Conservation (phyloP, 2,113 vertebrate genomes). For the Poecilia latipinna region DNA sequence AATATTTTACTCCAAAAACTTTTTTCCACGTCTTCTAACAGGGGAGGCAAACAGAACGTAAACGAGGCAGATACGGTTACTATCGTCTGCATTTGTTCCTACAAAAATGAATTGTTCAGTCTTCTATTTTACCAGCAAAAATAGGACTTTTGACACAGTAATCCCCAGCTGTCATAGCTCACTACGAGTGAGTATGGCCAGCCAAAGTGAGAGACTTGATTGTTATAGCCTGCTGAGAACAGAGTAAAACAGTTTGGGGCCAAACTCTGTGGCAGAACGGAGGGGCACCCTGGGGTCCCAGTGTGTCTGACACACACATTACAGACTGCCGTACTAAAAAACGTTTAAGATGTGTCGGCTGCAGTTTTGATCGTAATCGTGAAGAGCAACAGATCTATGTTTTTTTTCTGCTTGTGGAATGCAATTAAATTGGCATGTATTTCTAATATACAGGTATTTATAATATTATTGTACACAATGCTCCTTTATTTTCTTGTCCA, state of each 20-base stretch:
- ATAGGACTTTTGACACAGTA: constrained; percentile 28
- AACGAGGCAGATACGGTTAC: no score
- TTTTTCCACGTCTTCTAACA: no score
- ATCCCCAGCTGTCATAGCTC: constrained; percentile 39
- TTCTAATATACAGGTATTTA: not conserved
- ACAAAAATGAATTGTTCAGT: not conserved
- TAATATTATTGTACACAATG: not conserved
- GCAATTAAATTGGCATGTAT: not conserved
- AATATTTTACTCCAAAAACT: not conserved
- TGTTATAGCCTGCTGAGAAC: constrained; percentile 42
- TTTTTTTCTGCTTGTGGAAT: not conserved
- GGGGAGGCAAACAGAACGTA: no score
- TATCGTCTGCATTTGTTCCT: not conserved
- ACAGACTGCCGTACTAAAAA: not conserved
- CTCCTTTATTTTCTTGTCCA: not conserved
- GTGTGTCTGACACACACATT: not conserved
- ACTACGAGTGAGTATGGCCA: constrained; percentile 40
- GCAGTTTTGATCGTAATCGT: not conserved
- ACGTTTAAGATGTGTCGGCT: not conserved
- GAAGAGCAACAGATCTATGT: not conserved
- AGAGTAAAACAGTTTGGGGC: constrained; percentile 23
- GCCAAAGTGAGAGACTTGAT: constrained; percentile 67
- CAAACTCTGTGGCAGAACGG: constrained; percentile 13
- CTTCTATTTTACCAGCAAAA: constrained; percentile 14
- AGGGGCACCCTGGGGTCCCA: not conserved